phyloP scores from a whole-genome alignment of 2,888 invertebrate genomes.

The Rosalia funebris region DNA sequence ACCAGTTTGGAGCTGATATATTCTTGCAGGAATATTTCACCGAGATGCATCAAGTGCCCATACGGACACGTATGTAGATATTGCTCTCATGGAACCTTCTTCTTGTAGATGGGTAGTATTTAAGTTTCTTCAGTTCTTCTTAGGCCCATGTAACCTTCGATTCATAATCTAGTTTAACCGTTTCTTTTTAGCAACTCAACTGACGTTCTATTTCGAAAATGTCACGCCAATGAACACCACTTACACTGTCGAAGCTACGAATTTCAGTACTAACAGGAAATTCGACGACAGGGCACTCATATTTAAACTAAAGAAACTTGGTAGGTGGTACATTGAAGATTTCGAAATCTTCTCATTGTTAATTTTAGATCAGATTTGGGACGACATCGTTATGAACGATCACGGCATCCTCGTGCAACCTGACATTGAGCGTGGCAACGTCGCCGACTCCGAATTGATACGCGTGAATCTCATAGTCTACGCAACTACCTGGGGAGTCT shows the following conservation, averaged over 20 bases:
- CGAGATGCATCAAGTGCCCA: conserved; percentile 41
- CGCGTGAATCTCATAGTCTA: conserved; percentile 60
- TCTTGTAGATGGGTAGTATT: too few relatives aligned
- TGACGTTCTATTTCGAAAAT: conserved; percentile 60
- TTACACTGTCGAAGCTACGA: conserved; percentile 50
- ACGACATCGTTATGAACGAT: conserved; percentile 48
- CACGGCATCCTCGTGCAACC: conserved; percentile 59
- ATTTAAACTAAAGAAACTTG: conserved; percentile 32
- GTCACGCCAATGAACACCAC: conserved; percentile 55
- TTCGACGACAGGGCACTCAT: conserved; percentile 30
- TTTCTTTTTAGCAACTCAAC: conserved; percentile 53
- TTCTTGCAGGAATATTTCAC: conserved; percentile 42
- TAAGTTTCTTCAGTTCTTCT: too few relatives aligned
- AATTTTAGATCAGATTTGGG: conserved; percentile 51
- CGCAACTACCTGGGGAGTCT: conserved; percentile 65
- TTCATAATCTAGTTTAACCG: too few relatives aligned
- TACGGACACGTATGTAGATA: conserved; percentile 48
- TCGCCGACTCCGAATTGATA: conserved; percentile 50
- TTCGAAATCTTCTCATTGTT: not conserved
- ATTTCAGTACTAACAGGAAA: conserved; percentile 41
- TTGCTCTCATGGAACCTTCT: too few relatives aligned
- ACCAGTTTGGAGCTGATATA: conserved; percentile 40
- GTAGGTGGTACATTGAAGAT: conserved; percentile 15
- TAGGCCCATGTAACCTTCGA: too few relatives aligned
- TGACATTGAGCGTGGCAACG: conserved; percentile 45